phyloP scores from a whole-genome alignment of 2,888 invertebrate genomes.

The Protodeltote pygarga region DNA sequence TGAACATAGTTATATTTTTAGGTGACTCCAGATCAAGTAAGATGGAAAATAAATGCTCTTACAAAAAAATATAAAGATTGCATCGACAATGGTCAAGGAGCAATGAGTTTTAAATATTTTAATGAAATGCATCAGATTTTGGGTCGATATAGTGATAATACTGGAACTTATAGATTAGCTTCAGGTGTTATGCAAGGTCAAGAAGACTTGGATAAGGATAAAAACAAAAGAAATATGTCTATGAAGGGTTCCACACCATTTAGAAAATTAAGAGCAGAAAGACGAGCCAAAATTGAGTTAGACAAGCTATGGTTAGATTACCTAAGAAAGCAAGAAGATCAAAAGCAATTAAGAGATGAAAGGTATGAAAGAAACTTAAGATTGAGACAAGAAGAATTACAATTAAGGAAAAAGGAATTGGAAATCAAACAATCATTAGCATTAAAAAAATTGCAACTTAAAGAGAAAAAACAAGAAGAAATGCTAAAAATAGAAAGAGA shows the following conservation, averaged over 20 bases:
- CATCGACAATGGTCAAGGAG: constrained; percentile 67
- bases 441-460: constrained; percentile 67
- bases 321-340: constrained; percentile 69
- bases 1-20: too few relatives aligned
- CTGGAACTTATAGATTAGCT: constrained; percentile 64
- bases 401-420: constrained; percentile 67
- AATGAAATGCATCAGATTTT: constrained; percentile 77
- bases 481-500: constrained; percentile 70
- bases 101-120: constrained; percentile 67
- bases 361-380: constrained; percentile 69
- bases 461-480: constrained; percentile 73
- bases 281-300: constrained; percentile 70
- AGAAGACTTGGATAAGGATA: constrained; percentile 54
- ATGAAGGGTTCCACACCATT: constrained; percentile 61
- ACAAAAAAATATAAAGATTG: constrained; percentile 76
- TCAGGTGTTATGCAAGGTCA: constrained; percentile 62
- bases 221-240: constrained; percentile 55
- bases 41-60: constrained; percentile 75
- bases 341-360: constrained; percentile 65
- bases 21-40: constrained; percentile 74
- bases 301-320: constrained; percentile 75
- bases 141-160: constrained; percentile 62
- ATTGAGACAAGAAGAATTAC: constrained; percentile 69
- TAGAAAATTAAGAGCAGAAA: constrained; percentile 67
- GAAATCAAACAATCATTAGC: constrained; percentile 73